Evolutionary conservation across 1,140 invertebrate genomes (phyloP).

Genomic region (Dufourea novaeangliae): DNA sequence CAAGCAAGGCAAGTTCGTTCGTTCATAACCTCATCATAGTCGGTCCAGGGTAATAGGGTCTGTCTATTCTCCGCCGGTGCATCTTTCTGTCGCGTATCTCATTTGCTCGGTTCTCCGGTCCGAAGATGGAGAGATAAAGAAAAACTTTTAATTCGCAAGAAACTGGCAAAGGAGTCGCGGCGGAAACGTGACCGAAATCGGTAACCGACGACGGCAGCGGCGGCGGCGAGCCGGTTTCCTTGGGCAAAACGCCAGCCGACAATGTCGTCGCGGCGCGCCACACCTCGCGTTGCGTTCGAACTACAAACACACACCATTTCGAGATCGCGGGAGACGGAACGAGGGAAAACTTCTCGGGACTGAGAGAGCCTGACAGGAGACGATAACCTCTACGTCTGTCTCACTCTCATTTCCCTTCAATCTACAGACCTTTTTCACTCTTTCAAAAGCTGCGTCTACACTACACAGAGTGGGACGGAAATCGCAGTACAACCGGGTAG

Average conservation of each 20-base stretch:
- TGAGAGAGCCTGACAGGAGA: not conserved
- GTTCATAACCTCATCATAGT: not conserved
- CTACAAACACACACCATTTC: constrained; percentile 9
- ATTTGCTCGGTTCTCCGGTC: not conserved
- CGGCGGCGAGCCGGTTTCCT: constrained; percentile 42
- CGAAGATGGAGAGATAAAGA: constrained; percentile 3
- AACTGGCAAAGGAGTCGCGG: constrained; percentile 32
- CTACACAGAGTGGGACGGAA: no score
- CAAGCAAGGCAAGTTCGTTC: not conserved
- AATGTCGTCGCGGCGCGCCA: constrained; percentile 30
- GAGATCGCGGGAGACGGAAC: constrained; percentile 25
- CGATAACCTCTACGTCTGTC: constrained; percentile 27
- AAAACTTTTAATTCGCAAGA: constrained; percentile 58
- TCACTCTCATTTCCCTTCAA: no score
- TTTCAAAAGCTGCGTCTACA: no score
- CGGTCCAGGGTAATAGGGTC: not conserved
- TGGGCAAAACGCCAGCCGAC: constrained; percentile 57
- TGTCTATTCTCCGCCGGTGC: not conserved
- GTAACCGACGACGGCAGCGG: no score
- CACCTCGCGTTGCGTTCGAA: constrained; percentile 42
- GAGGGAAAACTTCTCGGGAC: not conserved
- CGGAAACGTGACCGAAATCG: constrained; percentile 58
- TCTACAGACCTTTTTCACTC: no score
- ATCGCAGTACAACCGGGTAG: no score
- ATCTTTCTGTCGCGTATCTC: not conserved